Evolutionary conservation across 2,113 vertebrate genomes (phyloP), one percentile per base, ranked within the genome.

Genomic region (Argyrosomus japonicus): DNA sequence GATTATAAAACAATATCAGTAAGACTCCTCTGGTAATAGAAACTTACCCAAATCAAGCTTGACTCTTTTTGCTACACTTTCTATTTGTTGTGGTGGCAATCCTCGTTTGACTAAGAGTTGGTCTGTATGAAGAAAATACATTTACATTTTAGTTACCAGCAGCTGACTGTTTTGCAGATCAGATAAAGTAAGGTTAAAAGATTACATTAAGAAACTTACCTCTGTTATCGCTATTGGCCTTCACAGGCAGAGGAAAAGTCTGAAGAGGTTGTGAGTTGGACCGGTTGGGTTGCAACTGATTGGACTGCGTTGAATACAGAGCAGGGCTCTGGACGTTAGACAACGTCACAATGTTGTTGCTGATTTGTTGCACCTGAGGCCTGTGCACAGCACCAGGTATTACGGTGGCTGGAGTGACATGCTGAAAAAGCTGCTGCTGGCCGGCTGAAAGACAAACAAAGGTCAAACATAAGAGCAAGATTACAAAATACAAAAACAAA

Each of bases 1-100:
- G 0, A 60, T 27, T 21, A 40, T 0, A 58, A 58, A 25, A 13
- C 11, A 2, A 9, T 8, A 58, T 50, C 5, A 19, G 21, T 3
- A 23, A 64, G 63, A 9, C 18, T 40, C 9, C 6, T 36, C 0
- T 21, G 1, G 5, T 0, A n/a, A 21, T 7, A 50, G 9, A 80
- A 81, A 91, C 90, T n/a, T 83, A 93, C 92, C 54, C 5, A 56
- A 47, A 56, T 97, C 95, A 68, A 84, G 43, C 82, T 95, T 96
- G 9, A 89, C 63, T 88, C 94, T 96, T 94, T 97, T 96, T 61
- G 80, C 75, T 61, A 73, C 78, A 68, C 68, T 87, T 82, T 83
- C 94, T 50, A 78, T 81, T 23, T 89, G 90, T 61, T 96, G 94
- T 76, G 85, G 88, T 84, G 85, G 32, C 76, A 92, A 80, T 67